These are phyloP conservation scores for Tenthredo notha DNA, from an alignment of 2,888 invertebrate genomes.

Conservation along the genomic window DNA sequence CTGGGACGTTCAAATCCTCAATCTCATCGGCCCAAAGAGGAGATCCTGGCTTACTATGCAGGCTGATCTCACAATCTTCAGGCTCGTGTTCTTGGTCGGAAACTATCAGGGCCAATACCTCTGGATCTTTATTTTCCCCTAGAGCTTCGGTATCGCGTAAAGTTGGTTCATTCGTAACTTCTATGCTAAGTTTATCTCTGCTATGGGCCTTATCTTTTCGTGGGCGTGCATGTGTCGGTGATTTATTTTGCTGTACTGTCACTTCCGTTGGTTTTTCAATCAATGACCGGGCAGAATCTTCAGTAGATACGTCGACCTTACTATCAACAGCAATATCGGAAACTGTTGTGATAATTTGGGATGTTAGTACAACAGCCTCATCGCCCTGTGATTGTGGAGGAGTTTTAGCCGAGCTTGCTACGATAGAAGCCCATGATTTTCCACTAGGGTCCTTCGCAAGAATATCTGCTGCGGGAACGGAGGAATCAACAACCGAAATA, in stretches of 20 bases:
- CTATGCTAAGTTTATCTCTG: slow-evolving; percentile 37
- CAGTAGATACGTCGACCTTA: not conserved
- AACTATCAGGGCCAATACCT: slow-evolving; percentile 24
- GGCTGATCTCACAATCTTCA: not conserved
- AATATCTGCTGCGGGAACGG: not conserved
- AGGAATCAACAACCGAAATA: not conserved
- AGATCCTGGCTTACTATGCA: slow-evolving; percentile 20
- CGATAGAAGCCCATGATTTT: slow-evolving; percentile 87
- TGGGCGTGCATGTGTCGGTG: slow-evolving; percentile 49
- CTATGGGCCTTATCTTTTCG: slow-evolving; percentile 39
- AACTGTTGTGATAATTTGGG: slow-evolving; percentile 55
- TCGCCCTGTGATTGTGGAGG: slow-evolving; percentile 74
- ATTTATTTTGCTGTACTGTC: slow-evolving; percentile 34
- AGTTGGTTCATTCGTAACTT: slow-evolving; percentile 31
- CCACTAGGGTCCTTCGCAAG: slow-evolving; percentile 78
- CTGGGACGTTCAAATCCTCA: slow-evolving; percentile 52
- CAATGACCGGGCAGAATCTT: slow-evolving; percentile 14
- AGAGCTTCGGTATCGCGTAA: slow-evolving; percentile 20
- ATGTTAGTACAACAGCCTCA: slow-evolving; percentile 64
- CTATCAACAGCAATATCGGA: not conserved
- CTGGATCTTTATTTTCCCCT: slow-evolving; percentile 42
- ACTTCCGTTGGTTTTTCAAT: slow-evolving; percentile 24
- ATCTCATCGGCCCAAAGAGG: slow-evolving; percentile 58
- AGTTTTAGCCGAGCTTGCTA: slow-evolving; percentile 78
- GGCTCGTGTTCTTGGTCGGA: slow-evolving; percentile 18